Percentiles rank a stretch among this genome's conserved stretches.
Evolutionary conservation across 1,140 invertebrate species (phyloP).

Genomic region (Protaetia brevitarsis): DNA sequence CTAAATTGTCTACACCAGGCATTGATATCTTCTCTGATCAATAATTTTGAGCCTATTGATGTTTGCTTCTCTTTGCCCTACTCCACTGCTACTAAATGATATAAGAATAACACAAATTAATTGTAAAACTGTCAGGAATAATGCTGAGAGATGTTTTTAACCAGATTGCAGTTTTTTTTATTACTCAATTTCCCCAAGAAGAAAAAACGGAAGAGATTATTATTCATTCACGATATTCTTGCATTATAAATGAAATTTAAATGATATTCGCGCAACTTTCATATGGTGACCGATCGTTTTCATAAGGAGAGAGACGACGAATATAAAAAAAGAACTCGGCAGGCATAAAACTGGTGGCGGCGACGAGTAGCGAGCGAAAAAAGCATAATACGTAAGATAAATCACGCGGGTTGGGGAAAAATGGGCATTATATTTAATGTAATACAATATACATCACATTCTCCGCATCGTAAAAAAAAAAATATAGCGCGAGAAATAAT

Average conservation of each 20-base stretch:
- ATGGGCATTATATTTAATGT: slow-evolving; percentile 9
- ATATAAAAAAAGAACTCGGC: neutral
- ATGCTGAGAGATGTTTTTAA: no score
- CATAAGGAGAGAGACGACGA: neutral
- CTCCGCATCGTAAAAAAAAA: no score
- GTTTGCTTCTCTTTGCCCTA: no score
- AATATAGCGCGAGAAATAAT: neutral
- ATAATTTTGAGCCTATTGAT: no score
- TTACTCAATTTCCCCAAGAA: no score
- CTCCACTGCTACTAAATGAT: no score
- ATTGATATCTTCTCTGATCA: no score
- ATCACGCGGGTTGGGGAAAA: neutral
- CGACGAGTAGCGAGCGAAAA: neutral
- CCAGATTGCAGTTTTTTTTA: no score
- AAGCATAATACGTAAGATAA: neutral
- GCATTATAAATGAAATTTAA: slow-evolving; percentile 17
- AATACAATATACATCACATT: slow-evolving; percentile 7
- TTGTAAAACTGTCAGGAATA: no score
- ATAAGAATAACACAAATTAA: no score
- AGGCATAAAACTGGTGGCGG: neutral
- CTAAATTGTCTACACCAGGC: no score
- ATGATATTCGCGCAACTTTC: neutral
- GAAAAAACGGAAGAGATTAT: no score
- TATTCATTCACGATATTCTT: slow-evolving; percentile 6
- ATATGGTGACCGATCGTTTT: slow-evolving; percentile 16